Evolutionary conservation across 2,888 invertebrate genomes (phyloP).

Genomic region (Patella pellucida): DNA sequence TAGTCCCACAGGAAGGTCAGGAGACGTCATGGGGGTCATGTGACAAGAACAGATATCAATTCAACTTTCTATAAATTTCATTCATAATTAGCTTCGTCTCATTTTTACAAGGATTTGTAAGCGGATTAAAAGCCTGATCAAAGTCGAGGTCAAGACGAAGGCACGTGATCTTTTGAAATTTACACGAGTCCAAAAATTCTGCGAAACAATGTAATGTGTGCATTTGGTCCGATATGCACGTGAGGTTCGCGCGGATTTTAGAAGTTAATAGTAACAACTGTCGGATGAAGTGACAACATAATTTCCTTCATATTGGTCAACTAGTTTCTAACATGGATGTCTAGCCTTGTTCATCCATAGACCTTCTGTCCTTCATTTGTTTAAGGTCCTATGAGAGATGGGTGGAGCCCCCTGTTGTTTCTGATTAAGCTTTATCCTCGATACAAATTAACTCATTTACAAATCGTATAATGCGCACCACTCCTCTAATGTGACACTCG

Average conservation of each 20-base stretch:
- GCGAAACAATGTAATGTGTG: background rate
- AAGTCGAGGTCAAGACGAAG: background rate
- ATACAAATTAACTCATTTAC: too few species aligned
- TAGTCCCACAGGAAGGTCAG: too few species aligned
- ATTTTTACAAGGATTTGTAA: background rate
- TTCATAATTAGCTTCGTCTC: background rate
- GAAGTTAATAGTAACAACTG: constrained; percentile 1
- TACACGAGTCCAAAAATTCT: background rate
- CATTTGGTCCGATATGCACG: constrained; percentile 7
- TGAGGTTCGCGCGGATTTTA: background rate
- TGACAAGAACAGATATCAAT: background rate
- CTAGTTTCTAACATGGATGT: background rate
- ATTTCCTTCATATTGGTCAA: background rate
- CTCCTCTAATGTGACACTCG: too few species aligned
- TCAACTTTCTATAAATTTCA: background rate
- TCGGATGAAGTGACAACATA: constrained; percentile 12
- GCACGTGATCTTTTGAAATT: background rate
- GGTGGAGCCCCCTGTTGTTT: too few species aligned
- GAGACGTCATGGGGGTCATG: background rate
- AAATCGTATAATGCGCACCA: too few species aligned
- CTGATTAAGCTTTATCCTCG: too few species aligned
- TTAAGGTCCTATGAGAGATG: too few species aligned
- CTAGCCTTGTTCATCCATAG: too few species aligned
- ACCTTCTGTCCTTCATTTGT: too few species aligned
- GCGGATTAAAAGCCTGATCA: background rate